These are phyloP conservation scores for Empidonax alnorum DNA, from an alignment of 2,113 vertebrate genomes.

Conservation along the genomic window DNA sequence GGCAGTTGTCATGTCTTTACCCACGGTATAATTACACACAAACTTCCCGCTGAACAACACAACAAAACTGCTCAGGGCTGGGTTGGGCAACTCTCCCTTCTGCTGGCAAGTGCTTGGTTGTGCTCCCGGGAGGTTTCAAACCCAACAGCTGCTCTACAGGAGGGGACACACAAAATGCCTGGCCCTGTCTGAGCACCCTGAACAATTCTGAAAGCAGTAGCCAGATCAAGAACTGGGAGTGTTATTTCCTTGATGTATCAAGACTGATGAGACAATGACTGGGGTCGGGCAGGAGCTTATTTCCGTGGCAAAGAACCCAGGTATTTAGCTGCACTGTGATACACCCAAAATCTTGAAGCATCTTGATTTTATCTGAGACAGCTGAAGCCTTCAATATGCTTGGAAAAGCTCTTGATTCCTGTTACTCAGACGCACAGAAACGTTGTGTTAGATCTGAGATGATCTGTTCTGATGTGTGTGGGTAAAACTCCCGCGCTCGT, in stretches of 20 bases:
- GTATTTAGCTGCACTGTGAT: background rate
- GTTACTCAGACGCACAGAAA: background rate
- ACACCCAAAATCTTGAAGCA: background rate
- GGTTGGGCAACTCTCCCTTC: background rate
- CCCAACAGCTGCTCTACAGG: background rate
- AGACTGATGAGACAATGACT: background rate
- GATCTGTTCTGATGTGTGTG: background rate
- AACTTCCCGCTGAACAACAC: background rate
- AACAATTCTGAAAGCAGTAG: no score
- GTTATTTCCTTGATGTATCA: background rate
- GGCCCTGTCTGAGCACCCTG: background rate
- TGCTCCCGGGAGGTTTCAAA: background rate
- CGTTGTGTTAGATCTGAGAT: rapidly evolving
- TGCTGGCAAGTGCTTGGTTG: background rate
- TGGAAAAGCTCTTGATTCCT: background rate
- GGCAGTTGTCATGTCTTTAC: background rate
- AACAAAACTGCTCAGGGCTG: background rate
- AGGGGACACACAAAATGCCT: background rate
- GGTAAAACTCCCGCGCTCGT: background rate
- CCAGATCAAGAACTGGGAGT: background rate
- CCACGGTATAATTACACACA: background rate
- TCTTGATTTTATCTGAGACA: background rate
- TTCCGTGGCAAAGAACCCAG: background rate
- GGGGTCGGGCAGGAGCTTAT: background rate
- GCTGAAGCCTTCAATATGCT: background rate